Base-by-base conservation (phyloP, 2,113 vertebrate species). In the Poeciliopsis occidentalis region DNA sequence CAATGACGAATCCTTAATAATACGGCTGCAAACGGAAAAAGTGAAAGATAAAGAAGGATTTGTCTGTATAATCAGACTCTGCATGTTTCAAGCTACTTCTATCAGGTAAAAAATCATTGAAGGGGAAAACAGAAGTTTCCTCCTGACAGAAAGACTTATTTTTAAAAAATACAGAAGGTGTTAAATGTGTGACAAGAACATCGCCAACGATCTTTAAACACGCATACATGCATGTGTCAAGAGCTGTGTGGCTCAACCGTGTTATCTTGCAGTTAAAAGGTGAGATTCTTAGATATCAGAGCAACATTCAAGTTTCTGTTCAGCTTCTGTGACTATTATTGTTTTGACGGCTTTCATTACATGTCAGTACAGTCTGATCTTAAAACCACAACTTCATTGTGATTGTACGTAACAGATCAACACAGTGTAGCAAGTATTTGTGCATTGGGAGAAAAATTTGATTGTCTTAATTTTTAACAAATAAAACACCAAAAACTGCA, bases 121-220 rank as follows among this genome's bases (percentile, higher is more conserved):
- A 78, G 75, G 63, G 34, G 34, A 81, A 76, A 90, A 79, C 11
- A 82, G 54, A 83, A 85, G 71, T 82, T 39, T 19, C 39, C 67
- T 26, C 22, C 12, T 54, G 74, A 69, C 39, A 71, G 78, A 75
- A 79, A 80, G 15, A 37, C 10, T 37, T 37, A 3, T 37, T 37
- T 34, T 34, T 17, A 0, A 73, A 64, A 70, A 80, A 41, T 78
- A 80, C 41, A 71, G 67, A 60, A 70, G 19, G 47, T 82, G 30
- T 71, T 77, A 51, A 76, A 76, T 7, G 62, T 85, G 80, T 75
- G 85, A 92, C 67, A 69, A 78, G 69, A 75, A 26, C 54, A 67
- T 29, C 47, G 22, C 12, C 44, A 73, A 10, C 11, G 71, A 88
- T 78, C 60, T 79, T 70, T 1, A 68, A 0, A 67, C 37, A 47